Evolutionary conservation across 2,113 vertebrate species (phyloP).

Genomic region (Phaethon lepturus): DNA sequence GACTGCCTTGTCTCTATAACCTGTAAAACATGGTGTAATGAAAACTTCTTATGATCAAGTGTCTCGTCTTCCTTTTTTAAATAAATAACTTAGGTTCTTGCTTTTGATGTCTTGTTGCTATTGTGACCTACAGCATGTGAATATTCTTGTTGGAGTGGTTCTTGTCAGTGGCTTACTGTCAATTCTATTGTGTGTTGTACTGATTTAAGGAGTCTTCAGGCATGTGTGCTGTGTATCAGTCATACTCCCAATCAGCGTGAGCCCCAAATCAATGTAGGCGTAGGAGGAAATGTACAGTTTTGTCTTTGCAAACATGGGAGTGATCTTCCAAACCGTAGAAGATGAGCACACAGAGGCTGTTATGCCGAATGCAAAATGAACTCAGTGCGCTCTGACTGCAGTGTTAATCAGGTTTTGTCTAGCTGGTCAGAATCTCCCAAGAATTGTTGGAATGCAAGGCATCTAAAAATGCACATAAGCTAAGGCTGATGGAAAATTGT

Average conservation of each 20-base stretch:
- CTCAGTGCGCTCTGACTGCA: accelerated
- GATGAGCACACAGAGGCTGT: background rate
- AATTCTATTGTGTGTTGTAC: background rate
- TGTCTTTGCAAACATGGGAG: background rate
- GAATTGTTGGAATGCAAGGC: background rate
- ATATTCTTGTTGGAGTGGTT: background rate
- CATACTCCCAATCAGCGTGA: accelerated
- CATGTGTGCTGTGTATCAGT: background rate
- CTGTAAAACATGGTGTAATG: background rate
- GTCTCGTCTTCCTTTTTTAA: background rate
- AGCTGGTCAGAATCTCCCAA: background rate
- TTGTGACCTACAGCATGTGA: background rate
- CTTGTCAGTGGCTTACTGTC: background rate
- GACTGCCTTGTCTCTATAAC: background rate
- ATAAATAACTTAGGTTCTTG: background rate
- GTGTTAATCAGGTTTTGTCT: background rate
- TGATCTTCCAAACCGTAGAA: background rate
- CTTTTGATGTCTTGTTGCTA: background rate
- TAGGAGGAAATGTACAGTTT: background rate
- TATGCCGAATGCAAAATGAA: background rate
- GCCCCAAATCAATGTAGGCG: background rate
- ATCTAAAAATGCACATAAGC: background rate
- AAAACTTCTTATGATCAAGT: background rate
- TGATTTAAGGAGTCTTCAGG: background rate
- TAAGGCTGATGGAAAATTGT: background rate